Evolutionary conservation across 2,888 invertebrate genomes (phyloP), one percentile per base, ranked within the genome.

Genomic region (Dysmachus trigonus): DNA sequence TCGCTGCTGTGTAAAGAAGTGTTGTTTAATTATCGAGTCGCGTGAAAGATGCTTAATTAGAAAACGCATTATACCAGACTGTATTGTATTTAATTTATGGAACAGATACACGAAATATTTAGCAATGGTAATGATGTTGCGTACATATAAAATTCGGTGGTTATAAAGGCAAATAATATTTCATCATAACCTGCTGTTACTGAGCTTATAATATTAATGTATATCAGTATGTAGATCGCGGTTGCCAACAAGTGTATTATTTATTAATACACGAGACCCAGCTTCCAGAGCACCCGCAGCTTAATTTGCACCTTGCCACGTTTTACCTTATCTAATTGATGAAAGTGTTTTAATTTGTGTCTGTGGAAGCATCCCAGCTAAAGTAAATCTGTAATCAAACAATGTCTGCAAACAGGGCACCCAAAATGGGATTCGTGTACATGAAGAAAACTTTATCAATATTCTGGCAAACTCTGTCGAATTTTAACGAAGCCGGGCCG

Each of bases 321-420:
- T n/a, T 38, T 38, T 38, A 35, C 31, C n/a, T 76, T 22, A 76
- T 76, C 35, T 76, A 76, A 76, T 38, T 76, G 38, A 41, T 76
- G 33, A 76, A 38, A 76, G 76, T 35, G 35, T 38, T 76, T 76
- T 76, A 76, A 76, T 76, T 74, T 38, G 35, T 76, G 38, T 41
- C 33, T 38, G 41, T 8, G 10, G 76, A 74, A 74, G 62, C 35
- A 62, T 15, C 47, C 27, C 74, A 38, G 33, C 22, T 38, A 22
- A 38, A 38, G 35, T 35, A 76, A 76, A 33, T 15, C 76, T 38
- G n/a, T 76, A 38, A 76, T 76, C 33, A 35, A 35, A 35, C 73
- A 62, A 62, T 27, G 62, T 62, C 0, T 62, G 62, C 62, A 62
- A 62, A 62, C 27, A 62, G 27, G 3, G 38, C 22, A 74, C n/a